A percentile compares a stretch with the other conserved stretches of the same genome.
Evolutionary conservation across 2,113 vertebrate species (phyloP).

Genomic region (Sander vitreus): DNA sequence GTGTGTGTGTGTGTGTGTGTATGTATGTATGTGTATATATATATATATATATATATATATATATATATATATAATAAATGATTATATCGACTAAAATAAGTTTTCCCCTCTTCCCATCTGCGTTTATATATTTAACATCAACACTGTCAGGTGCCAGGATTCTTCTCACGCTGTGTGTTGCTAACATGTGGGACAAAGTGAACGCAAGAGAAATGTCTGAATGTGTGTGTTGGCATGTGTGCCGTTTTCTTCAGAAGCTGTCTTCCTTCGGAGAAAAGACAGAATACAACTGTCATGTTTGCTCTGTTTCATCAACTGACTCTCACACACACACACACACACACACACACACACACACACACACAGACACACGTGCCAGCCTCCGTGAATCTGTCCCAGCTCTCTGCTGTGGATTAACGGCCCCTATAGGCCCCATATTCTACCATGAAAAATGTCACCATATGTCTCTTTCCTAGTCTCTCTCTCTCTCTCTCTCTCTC

Average conservation of each 20-base stretch:
- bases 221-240: neutral
- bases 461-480: neutral
- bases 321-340: neutral
- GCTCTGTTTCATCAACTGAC: slow-evolving; percentile 8
- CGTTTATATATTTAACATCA: neutral
- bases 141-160: neutral
- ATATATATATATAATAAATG: too few relatives aligned
- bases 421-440: slow-evolving; percentile 11
- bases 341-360: neutral
- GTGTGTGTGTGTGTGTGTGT: too few relatives aligned
- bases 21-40: too few relatives aligned
- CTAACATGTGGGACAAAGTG: neutral
- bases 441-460: slow-evolving; percentile 1
- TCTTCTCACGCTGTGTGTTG: too few relatives aligned
- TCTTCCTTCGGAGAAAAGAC: neutral
- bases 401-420: slow-evolving; percentile 22
- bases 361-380: neutral
- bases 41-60: too few relatives aligned
- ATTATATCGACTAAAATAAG: too few relatives aligned
- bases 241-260: neutral
- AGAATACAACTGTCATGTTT: slow-evolving; percentile 22
- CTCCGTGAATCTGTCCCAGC: neutral
- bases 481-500: neutral
- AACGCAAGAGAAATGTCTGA: neutral
- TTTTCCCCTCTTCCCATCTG: neutral